Evolutionary conservation across 2,888 invertebrate genomes (phyloP).

Genomic region (Diplazon laetatorius): DNA sequence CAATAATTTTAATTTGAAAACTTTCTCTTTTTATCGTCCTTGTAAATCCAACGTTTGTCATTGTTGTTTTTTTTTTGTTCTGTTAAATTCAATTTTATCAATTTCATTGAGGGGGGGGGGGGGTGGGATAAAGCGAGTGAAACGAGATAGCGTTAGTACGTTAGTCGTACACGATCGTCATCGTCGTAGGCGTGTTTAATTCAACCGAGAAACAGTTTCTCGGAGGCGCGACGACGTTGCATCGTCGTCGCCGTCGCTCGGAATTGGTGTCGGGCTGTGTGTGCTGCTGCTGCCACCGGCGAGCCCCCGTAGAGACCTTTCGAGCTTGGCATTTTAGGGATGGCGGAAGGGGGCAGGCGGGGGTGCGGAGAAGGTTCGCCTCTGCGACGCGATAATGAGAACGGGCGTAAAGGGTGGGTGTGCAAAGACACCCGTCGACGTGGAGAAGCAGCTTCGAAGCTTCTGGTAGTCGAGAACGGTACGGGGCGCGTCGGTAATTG

Average conservation of each 20-base stretch:
- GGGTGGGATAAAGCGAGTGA: no score
- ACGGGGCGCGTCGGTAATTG: conserved; percentile 51
- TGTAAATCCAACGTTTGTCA: background rate
- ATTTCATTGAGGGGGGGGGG: background rate
- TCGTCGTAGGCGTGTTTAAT: conserved; percentile 25
- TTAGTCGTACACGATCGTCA: background rate
- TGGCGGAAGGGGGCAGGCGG: no score
- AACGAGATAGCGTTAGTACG: background rate
- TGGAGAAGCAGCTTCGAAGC: conserved; percentile 44
- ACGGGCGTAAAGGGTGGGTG: conserved; percentile 79
- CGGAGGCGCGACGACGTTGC: conserved; percentile 30
- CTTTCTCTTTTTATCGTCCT: background rate
- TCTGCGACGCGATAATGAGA: conserved; percentile 81
- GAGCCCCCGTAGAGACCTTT: conserved; percentile 73
- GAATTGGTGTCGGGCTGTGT: conserved; percentile 72
- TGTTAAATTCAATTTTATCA: background rate
- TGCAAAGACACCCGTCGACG: conserved; percentile 76
- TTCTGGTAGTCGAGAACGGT: conserved; percentile 62
- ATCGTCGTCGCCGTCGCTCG: conserved; percentile 54
- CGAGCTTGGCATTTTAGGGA: conserved; percentile 80
- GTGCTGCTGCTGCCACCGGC: background rate
- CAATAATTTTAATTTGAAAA: background rate
- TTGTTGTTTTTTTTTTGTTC: background rate
- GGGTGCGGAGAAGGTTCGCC: no score
- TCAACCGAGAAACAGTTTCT: conserved; percentile 30